These are phyloP conservation scores for Toxotes jaculatrix DNA, from an alignment of 2,113 vertebrate species.

Conservation along the genomic window DNA sequence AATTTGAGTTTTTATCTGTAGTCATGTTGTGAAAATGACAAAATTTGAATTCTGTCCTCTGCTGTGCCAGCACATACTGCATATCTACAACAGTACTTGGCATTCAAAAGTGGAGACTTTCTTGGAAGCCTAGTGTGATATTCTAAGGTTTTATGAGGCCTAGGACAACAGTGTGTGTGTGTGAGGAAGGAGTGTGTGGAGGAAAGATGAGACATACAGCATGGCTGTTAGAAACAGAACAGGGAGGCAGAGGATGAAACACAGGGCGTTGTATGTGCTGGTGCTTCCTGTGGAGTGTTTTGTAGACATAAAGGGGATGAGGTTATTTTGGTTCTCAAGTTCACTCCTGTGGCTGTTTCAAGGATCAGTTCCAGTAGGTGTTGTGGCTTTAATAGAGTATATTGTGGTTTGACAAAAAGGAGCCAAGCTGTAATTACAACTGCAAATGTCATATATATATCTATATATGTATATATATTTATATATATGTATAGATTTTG, in stretches of 20 bases:
- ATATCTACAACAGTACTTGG: constrained; percentile 18
- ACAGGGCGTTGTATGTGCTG: constrained; percentile 27
- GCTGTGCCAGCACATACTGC: constrained; percentile 2
- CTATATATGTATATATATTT: too few species aligned
- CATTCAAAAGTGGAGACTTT: constrained; percentile 17
- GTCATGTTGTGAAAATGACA: background rate
- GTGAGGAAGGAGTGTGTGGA: constrained; percentile 18
- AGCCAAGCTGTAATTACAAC: background rate
- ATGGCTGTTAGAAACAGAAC: background rate
- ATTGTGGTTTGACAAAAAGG: background rate
- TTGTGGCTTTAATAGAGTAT: background rate
- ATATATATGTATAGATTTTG: background rate
- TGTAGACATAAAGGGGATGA: constrained; percentile 29
- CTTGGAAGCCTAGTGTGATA: constrained; percentile 43
- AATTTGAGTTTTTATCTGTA: background rate
- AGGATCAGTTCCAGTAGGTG: background rate
- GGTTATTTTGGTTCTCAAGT: constrained; percentile 37
- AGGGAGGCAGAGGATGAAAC: constrained; percentile 35
- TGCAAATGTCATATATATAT: background rate
- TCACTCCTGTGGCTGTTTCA: constrained; percentile 12
- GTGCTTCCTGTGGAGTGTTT: constrained; percentile 49
- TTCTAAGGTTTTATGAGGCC: constrained; percentile 49
- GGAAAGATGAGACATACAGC: constrained; percentile 34
- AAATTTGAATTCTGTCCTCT: background rate
- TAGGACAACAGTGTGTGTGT: constrained; percentile 29